Evolutionary conservation across 2,113 vertebrate genomes (phyloP).

Genomic region (Ciconia maguari): DNA sequence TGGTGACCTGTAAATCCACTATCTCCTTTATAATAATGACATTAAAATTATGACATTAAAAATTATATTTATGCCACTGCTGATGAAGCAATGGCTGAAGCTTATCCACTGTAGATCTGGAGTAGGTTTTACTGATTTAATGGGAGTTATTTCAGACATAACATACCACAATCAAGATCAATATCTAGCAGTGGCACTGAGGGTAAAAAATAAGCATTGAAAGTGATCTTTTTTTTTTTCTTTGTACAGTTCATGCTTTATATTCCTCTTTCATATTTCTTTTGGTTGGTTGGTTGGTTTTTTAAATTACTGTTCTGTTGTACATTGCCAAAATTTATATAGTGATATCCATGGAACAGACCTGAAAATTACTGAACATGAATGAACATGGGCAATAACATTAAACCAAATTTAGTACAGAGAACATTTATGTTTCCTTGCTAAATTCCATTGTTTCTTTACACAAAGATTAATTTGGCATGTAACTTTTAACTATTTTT

Average conservation of each 20-base stretch:
- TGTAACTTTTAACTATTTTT: not conserved
- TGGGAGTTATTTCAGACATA: not conserved
- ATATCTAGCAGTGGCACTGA: not conserved
- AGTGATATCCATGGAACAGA: not conserved
- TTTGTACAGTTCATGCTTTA: not conserved
- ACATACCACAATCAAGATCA: not conserved
- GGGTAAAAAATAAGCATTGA: not conserved
- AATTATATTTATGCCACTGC: not conserved
- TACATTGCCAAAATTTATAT: not conserved
- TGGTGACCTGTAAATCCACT: not conserved
- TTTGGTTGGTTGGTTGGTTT: not conserved
- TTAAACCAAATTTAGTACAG: not conserved
- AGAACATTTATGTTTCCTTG: not conserved
- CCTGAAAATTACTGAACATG: not conserved
- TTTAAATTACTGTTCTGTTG: not conserved
- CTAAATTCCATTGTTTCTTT: not conserved
- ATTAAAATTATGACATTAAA: not conserved
- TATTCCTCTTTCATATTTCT: not conserved
- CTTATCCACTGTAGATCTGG: not conserved
- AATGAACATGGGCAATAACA: not conserved
- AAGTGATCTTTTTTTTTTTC: not conserved
- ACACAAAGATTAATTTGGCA: not conserved
- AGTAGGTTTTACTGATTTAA: not conserved
- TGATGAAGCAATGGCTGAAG: not conserved
- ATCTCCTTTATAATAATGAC: not conserved